These are phyloP conservation scores for Equus przewalskii DNA, from an alignment of 2,113 vertebrate species.

Conservation along the genomic window DNA sequence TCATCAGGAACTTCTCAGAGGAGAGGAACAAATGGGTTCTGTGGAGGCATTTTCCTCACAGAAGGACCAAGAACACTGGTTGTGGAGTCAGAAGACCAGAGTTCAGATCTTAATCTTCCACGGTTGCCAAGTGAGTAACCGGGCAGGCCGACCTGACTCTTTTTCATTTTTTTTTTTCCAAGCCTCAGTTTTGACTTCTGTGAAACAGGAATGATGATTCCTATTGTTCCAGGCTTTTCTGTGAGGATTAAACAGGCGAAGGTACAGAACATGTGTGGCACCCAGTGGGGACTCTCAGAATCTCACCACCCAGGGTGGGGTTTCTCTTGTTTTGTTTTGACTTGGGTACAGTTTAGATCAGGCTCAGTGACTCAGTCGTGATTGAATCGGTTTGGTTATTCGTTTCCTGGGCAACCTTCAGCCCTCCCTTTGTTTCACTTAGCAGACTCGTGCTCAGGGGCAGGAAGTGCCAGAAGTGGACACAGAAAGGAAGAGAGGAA, in stretches of 20 bases:
- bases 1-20: not conserved
- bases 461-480: not conserved
- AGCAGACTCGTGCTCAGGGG: not conserved
- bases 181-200: not conserved
- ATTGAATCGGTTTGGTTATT: conserved; percentile 59
- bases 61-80: not conserved
- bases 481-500: not conserved
- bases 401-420: conserved; percentile 68
- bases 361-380: conserved; percentile 53
- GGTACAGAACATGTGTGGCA: rapidly evolving
- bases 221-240: not conserved
- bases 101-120: not conserved
- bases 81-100: not conserved
- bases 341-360: not conserved
- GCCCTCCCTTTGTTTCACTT: not conserved
- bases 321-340: conserved; percentile 14
- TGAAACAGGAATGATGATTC: not conserved
- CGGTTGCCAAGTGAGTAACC: not conserved
- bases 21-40: not conserved
- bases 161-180: not conserved
- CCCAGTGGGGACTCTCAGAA: not conserved
- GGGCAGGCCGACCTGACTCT: not conserved
- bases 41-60: not conserved
- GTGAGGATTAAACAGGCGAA: not conserved
- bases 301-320: not conserved